Percentiles rank a stretch among this genome's conserved stretches.
phyloP scores from a whole-genome alignment of 2,888 invertebrate species.

The Bombyx huttoni region DNA sequence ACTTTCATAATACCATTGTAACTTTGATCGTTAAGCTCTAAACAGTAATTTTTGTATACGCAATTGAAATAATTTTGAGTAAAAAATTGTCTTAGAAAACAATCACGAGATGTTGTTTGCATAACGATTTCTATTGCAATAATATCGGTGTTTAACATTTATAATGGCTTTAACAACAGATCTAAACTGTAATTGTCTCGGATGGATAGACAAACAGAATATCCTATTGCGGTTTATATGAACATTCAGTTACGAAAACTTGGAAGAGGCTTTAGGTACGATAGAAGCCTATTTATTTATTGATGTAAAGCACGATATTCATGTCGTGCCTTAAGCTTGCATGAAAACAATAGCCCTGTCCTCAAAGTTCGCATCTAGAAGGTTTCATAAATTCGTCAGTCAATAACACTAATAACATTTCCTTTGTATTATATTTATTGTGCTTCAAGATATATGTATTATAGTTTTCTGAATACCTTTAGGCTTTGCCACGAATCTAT shows the following conservation, averaged over 20 bases:
- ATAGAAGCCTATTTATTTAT: too few relatives aligned
- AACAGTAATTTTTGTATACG: conserved; percentile 9
- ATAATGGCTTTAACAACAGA: conserved; percentile 16
- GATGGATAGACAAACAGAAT: conserved; percentile 43
- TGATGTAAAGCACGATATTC: too few relatives aligned
- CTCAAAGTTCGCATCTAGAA: too few relatives aligned
- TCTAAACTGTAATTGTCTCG: conserved; percentile 40
- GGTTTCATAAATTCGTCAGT: too few relatives aligned
- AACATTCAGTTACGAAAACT: conserved; percentile 9
- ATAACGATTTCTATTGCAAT: conserved; percentile 18
- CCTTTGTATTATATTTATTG: too few relatives aligned
- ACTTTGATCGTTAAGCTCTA: neutral
- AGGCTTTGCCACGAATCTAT: too few relatives aligned
- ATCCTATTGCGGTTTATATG: conserved; percentile 40
- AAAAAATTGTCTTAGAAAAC: conserved; percentile 2
- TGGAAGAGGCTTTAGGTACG: conserved; percentile 11
- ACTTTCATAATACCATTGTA: neutral
- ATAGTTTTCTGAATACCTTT: too few relatives aligned
- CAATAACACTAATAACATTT: too few relatives aligned
- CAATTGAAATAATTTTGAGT: conserved; percentile 5
- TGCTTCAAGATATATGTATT: too few relatives aligned
- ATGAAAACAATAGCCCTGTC: too few relatives aligned
- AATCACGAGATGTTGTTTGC: conserved; percentile 11
- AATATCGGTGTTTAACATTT: conserved; percentile 20
- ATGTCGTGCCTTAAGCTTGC: too few relatives aligned